These are phyloP conservation scores for Hiodon tergisus DNA, from an alignment of 2,113 vertebrate genomes.

Conservation along the genomic window DNA sequence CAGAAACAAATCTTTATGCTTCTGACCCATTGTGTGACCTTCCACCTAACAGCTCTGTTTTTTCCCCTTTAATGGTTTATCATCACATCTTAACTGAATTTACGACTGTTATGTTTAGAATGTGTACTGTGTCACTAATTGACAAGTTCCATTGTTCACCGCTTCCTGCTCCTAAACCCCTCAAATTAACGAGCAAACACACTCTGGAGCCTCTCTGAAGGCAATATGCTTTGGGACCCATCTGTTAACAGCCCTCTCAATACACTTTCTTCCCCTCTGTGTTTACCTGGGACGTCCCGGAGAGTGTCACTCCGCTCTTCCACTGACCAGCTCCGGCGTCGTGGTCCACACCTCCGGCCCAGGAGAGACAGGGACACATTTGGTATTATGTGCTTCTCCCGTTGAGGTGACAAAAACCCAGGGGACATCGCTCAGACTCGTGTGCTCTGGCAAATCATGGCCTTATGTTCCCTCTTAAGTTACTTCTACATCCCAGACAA, in stretches of 20 bases:
- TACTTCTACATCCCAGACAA: too few relatives aligned
- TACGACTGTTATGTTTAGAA: not conserved
- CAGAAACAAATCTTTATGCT: too few relatives aligned
- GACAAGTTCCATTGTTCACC: constrained; percentile 18
- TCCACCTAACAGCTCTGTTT: too few relatives aligned
- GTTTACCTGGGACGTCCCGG: not conserved
- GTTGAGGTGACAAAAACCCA: too few relatives aligned
- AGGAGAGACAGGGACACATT: constrained; percentile 19
- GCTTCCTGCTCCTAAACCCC: constrained; percentile 31
- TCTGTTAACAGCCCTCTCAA: not conserved
- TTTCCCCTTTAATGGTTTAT: too few relatives aligned
- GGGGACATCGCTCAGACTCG: too few relatives aligned
- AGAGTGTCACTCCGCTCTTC: constrained; percentile 25
- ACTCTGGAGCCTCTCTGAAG: constrained; percentile 1
- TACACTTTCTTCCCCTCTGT: constrained; percentile 3
- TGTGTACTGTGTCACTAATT: constrained; percentile 33
- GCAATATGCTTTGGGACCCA: constrained; percentile 2
- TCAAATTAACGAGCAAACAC: constrained; percentile 38
- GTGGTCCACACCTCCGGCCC: constrained; percentile 24
- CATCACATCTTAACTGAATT: not conserved
- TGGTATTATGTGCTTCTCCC: not conserved
- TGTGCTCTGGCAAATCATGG: too few relatives aligned
- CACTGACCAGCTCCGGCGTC: constrained; percentile 17
- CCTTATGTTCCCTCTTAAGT: too few relatives aligned
- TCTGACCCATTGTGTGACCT: too few relatives aligned